Evolutionary conservation across 1,140 invertebrate species (phyloP).

Genomic region (Amyelois transitella): DNA sequence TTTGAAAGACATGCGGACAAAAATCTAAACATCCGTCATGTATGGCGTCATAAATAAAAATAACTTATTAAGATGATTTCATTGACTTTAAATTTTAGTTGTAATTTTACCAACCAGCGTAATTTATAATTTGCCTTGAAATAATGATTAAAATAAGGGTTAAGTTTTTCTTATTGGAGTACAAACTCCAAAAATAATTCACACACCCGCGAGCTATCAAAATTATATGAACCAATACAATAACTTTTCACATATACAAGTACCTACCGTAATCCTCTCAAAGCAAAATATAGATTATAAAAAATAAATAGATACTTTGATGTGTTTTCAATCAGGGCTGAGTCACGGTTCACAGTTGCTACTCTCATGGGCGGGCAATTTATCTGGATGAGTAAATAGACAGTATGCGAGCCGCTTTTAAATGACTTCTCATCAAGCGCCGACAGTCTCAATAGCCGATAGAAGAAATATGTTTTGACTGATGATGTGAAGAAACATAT

Average conservation of each 20-base stretch:
- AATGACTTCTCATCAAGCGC: not conserved
- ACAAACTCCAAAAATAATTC: too few species aligned
- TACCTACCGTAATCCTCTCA: not conserved
- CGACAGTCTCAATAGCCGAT: not conserved
- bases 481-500: not conserved
- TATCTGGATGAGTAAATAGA: not conserved
- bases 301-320: conserved; percentile 1
- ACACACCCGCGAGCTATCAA: not conserved
- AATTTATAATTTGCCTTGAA: too few species aligned
- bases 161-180: too few species aligned
- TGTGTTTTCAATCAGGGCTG: not conserved
- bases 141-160: too few species aligned
- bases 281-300: not conserved
- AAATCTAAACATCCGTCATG: too few species aligned
- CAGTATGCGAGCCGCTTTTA: not conserved
- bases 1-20: too few species aligned
- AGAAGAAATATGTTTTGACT: not conserved
- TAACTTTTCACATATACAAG: not conserved
- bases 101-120: too few species aligned
- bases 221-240: not conserved
- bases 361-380: not conserved
- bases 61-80: too few species aligned
- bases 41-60: too few species aligned
- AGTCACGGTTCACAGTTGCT: not conserved
- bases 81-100: too few species aligned